Conservation (phyloP, 2,797 vertebrate species). For the Platyrinchus mystaceus region DNA sequence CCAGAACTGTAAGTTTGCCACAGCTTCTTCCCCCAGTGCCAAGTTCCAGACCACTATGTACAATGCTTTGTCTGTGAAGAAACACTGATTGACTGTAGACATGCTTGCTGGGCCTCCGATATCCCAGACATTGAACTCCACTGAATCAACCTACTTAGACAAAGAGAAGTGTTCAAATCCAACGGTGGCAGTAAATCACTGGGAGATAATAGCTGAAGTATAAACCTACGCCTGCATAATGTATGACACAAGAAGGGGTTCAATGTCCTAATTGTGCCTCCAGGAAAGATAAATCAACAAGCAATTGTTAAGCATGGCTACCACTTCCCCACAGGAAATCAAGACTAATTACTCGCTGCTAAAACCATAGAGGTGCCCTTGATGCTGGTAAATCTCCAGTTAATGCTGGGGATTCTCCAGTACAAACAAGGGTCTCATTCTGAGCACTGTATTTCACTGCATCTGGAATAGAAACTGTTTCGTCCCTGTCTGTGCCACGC, state of each 20-base stretch:
- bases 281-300: conserved; percentile 62
- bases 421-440: conserved; percentile 42
- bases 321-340: conserved; percentile 62
- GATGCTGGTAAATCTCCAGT: conserved; percentile 41
- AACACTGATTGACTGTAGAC: conserved; percentile 97
- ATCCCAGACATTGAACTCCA: conserved; percentile 94
- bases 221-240: conserved; percentile 20
- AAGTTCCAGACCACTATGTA: conserved; percentile 98
- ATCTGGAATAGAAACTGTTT: conserved; percentile 5
- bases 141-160: conserved; percentile 86
- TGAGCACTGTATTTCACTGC: background rate
- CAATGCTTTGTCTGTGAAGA: conserved; percentile 96
- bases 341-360: conserved; percentile 31
- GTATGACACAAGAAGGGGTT: background rate
- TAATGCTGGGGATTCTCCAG: conserved; percentile 35
- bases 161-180: conserved; percentile 68
- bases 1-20: conserved; percentile 94
- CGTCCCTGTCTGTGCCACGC: background rate
- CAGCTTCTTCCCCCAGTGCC: conserved; percentile 94
- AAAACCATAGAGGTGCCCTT: conserved; percentile 38
- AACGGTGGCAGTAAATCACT: conserved; percentile 17
- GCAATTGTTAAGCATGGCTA: conserved; percentile 50
- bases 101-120: conserved; percentile 91
- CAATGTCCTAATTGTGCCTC: conserved; percentile 4
- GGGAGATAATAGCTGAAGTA: conserved; percentile 11